Base-by-base conservation (phyloP, 30 jellyfish, hydroid and myxozoan species). In the Aurelia aurita region DNA sequence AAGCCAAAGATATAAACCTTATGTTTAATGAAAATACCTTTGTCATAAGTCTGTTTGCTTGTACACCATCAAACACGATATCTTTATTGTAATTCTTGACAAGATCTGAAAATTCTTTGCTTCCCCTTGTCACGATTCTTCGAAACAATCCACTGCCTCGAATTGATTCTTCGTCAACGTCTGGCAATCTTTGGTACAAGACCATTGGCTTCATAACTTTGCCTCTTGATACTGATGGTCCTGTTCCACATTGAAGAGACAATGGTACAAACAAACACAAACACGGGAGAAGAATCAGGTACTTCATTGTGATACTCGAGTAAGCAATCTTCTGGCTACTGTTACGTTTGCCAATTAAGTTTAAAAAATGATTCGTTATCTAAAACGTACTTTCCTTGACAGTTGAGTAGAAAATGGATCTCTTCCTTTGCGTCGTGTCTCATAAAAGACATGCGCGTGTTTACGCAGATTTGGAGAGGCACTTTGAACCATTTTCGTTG, bases 71-170 rank as follows among this genome's bases (percentile, higher is more conserved):
- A 57, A 82, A 82, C 5, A 82, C 91, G 23, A 82, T 68, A 35
- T 82, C 91, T 35, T 68, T 82, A 63, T 82, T 82, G 78, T 69
- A 19, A 34, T 82, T 82, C 18, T 28, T 63, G 21, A 82, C 91
- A 13, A 82, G 62, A 13, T 69, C 85, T 43, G 57, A 49, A 49
- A 57, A 69, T 39, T 69, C 85, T 25, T 67, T 54, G 79, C 91
- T 82, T 21, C 55, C 76, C 21, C 72, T 59, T 7, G 85, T 82
- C 26, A 82, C 85, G 60, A 82, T 82, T 45, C 82, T 53, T 6
- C 91, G 81, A 58, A 82, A 82, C 91, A 82, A 68, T 10, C 91
- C 91, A 59, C 91, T 82, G 58, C 91, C 91, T 25, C 85, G 69
- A 14, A 82, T 82, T 2, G 91, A 82, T 53, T 66, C 91, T 69